Base-by-base conservation (phyloP, 2,888 invertebrate species). In the Pachycephus smyrnensis region DNA sequence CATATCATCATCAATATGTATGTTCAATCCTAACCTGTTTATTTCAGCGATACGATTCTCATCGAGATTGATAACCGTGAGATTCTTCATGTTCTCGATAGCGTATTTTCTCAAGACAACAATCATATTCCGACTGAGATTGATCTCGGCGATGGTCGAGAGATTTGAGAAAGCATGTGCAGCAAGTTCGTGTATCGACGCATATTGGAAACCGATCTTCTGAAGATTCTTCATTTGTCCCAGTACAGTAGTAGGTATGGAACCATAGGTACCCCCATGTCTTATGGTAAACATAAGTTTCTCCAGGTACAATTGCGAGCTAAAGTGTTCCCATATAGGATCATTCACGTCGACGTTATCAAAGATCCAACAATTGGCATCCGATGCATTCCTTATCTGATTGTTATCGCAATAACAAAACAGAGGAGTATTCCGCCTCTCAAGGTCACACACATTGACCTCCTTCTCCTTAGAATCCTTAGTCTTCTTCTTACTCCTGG, bases 341-440 rank as follows among this genome's bases (percentile, higher is more conserved):
- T 96, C 95, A 84, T 95, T 95, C 80, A 93, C 93, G 11, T 94
- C 93, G 87, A 95, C 93, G 69, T 94, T 93, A 84, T 94, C 94
- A 91, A 96, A 95, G 73, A 97, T 94, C 94, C 95, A 95, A 90
- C 97, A 97, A 91, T 95, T 96, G 74, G 95, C 96, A 85, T 95
- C 95, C 73, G 95, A 94, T 33, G 95, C 95, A 86, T 94, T 92
- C 37, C 84, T 82, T 23, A 84, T 77, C 2, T 85, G 81, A 68
- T 89, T 89, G 77, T 93, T 93, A 86, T 94, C 94, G 88, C 96
- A 96, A 89, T 94, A 94, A 91, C 96, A 96, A 86, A 94, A 95
- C 80, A 95, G 93, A 85, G 94, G 94, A 0, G 93, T 92, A 76
- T 93, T 92, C 68, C 92, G 91, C 82, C 92, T 93, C 69, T 93